phyloP scores from a whole-genome alignment of 2,113 vertebrate species.

The Puntigrus tetrazona region DNA sequence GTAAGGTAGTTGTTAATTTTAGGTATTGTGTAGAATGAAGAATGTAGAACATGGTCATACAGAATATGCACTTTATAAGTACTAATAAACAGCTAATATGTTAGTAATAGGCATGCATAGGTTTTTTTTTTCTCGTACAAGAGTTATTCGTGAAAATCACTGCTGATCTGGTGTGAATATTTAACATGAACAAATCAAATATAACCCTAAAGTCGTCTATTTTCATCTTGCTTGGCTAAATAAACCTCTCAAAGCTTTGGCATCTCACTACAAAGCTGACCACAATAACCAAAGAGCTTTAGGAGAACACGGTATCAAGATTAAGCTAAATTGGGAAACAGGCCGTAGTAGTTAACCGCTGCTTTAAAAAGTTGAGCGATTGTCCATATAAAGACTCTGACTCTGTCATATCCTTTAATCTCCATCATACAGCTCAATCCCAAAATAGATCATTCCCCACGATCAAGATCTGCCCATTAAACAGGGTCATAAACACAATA shows the following conservation, averaged over 20 bases:
- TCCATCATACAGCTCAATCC: neutral
- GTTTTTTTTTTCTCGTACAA: too few relatives aligned
- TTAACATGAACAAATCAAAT: neutral
- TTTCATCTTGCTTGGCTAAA: neutral
- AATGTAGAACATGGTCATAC: too few relatives aligned
- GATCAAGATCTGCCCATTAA: slow-evolving; percentile 44
- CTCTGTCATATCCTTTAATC: neutral
- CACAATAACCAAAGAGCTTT: neutral
- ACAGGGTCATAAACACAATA: slow-evolving; percentile 12
- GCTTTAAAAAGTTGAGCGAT: neutral
- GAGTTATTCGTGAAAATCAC: neutral
- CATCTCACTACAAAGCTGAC: neutral
- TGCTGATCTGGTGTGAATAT: neutral
- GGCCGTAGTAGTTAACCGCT: neutral
- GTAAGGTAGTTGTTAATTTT: too few relatives aligned
- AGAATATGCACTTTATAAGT: too few relatives aligned
- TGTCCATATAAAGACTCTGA: slow-evolving; percentile 17
- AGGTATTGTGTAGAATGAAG: too few relatives aligned
- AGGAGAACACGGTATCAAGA: neutral
- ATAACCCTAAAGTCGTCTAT: neutral
- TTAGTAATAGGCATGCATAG: too few relatives aligned
- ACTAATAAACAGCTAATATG: too few relatives aligned
- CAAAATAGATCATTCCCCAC: neutral
- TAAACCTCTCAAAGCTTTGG: neutral
- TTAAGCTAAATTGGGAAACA: neutral